Conservation (phyloP, 2,888 invertebrate species). For the Coelopa pilipes region DNA sequence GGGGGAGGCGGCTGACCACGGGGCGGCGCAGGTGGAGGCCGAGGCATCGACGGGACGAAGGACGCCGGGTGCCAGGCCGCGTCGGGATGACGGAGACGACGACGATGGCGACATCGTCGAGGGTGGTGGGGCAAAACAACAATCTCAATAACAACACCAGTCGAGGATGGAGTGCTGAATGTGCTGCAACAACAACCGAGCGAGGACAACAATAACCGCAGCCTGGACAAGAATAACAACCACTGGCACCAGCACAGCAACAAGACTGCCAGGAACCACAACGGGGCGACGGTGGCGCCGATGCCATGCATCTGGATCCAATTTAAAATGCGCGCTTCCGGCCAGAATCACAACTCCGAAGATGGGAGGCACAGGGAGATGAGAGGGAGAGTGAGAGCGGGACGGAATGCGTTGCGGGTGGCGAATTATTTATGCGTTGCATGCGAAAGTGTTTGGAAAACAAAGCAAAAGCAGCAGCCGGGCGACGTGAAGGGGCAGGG, state of each 20-base stretch:
- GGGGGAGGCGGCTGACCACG: background rate
- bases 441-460: constrained; percentile 3
- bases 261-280: background rate
- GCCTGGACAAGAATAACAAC: background rate
- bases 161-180: constrained; percentile 18
- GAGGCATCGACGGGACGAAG: no score
- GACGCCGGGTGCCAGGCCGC: background rate
- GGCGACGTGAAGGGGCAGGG: no score
- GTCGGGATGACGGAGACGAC: background rate
- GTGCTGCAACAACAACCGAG: background rate
- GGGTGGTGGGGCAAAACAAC: background rate
- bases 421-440: constrained; percentile 10
- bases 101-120: background rate
- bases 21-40: no score
- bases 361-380: no score
- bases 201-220: background rate
- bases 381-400: no score
- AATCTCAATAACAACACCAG: background rate
- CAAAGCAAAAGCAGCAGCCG: background rate
- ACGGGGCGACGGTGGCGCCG: background rate
- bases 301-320: constrained; percentile 15
- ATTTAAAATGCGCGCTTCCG: constrained; percentile 21
- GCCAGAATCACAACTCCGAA: background rate
- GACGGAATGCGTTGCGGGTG: background rate
- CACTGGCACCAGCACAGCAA: background rate